phyloP scores from a whole-genome alignment of 2,113 vertebrate genomes.

The Pantherophis guttatus region DNA sequence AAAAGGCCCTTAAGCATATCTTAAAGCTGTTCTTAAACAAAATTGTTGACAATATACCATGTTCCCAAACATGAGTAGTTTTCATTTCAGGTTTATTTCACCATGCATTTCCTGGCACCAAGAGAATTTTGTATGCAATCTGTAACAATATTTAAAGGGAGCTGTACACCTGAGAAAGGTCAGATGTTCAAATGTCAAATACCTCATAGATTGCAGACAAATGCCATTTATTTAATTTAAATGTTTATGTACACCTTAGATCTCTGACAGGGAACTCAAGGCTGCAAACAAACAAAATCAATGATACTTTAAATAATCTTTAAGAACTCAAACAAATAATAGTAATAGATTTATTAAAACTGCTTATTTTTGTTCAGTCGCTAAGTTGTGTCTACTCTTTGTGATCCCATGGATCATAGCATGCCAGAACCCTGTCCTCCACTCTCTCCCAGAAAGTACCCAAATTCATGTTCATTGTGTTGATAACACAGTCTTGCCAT shows the following conservation, averaged over 20 bases:
- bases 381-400: background rate
- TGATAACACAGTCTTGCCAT: background rate
- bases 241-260: background rate
- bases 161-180: background rate
- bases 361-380: background rate
- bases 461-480: background rate
- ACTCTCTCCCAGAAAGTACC: background rate
- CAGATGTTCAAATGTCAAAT: background rate
- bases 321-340: background rate
- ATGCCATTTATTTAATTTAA: background rate
- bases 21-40: background rate
- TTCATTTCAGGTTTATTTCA: background rate
- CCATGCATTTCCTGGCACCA: background rate
- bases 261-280: background rate
- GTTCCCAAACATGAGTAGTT: background rate
- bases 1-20: background rate
- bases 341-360: background rate
- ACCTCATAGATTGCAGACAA: background rate
- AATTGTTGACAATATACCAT: background rate
- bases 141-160: background rate
- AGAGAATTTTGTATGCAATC: background rate
- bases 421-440: background rate
- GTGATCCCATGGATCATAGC: background rate
- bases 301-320: background rate
- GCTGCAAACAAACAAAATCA: background rate